Percentiles rank a stretch among this genome's conserved stretches.
Evolutionary conservation across 1,140 invertebrate species (phyloP).

Genomic region (Thaumetopoea pityocampa): DNA sequence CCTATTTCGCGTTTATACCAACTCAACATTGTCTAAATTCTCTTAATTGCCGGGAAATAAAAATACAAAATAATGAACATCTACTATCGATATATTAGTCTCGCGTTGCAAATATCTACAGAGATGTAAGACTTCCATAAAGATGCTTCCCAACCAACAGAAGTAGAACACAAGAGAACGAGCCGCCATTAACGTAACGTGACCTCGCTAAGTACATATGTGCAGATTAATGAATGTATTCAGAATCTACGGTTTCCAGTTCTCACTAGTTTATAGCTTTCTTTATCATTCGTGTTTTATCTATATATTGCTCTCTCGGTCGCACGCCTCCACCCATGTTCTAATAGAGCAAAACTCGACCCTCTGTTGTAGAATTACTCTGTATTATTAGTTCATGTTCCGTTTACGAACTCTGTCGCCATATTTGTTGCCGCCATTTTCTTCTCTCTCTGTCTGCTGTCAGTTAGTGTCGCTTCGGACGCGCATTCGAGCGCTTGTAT

Average conservation of each 20-base stretch:
- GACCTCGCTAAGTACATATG: constrained; percentile 27
- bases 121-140: no score
- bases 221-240: constrained; percentile 34
- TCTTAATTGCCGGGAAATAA: no score
- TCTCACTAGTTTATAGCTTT: constrained; percentile 1
- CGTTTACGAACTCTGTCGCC: constrained; percentile 35
- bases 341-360: not conserved
- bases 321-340: not conserved
- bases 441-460: constrained; percentile 65
- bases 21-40: no score
- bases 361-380: constrained; percentile 40
- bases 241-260: constrained; percentile 6
- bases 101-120: no score
- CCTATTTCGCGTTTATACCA: no score
- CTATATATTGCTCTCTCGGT: constrained; percentile 12
- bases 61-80: no score
- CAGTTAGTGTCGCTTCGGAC: constrained; percentile 45
- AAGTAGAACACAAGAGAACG: constrained; percentile 60
- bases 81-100: no score
- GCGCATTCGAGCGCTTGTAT: constrained; percentile 41
- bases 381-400: constrained; percentile 40
- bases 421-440: constrained; percentile 56
- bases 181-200: constrained; percentile 30
- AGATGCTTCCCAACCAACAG: constrained; percentile 19
- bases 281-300: constrained; percentile 10